Percentiles rank a stretch among this genome's conserved stretches.
These are phyloP conservation scores for Julus scandinavius DNA, from an alignment of 2,888 invertebrate genomes.

Conservation along the genomic window DNA sequence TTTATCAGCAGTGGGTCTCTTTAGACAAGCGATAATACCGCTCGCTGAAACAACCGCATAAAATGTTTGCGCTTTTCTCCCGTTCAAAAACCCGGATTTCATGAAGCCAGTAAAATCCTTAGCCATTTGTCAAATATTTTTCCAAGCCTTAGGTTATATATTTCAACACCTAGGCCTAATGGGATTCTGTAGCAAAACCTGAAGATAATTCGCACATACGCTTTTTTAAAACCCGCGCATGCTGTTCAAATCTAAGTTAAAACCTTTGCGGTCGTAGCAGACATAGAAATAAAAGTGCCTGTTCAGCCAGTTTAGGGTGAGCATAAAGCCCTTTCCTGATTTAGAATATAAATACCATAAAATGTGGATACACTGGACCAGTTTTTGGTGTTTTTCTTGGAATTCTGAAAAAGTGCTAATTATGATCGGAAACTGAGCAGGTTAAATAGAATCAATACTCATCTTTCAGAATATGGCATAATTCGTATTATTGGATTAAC, in stretches of 20 bases:
- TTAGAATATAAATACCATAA: no score
- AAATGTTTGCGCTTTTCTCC: neutral
- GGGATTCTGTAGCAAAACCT: neutral
- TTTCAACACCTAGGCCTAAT: conserved; percentile 22
- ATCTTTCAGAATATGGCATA: no score
- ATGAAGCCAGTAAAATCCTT: neutral
- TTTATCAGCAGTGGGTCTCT: neutral
- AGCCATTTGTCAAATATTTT: conserved; percentile 27
- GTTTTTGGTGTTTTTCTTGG: no score
- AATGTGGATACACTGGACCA: no score
- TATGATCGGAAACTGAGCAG: no score
- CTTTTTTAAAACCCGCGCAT: neutral
- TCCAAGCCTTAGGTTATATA: neutral
- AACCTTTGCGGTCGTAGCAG: neutral
- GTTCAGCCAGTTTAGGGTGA: no score
- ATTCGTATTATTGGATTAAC: no score
- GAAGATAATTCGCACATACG: conserved; percentile 6
- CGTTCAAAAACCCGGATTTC: neutral
- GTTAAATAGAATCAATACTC: no score
- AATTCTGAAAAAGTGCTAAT: no score
- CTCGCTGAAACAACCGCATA: neutral
- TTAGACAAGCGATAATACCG: neutral
- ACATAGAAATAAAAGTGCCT: no score
- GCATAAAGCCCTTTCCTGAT: no score
- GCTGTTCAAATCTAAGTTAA: neutral